Evolutionary conservation across 2,888 invertebrate species (phyloP).

Genomic region (Brachylomia viminalis): DNA sequence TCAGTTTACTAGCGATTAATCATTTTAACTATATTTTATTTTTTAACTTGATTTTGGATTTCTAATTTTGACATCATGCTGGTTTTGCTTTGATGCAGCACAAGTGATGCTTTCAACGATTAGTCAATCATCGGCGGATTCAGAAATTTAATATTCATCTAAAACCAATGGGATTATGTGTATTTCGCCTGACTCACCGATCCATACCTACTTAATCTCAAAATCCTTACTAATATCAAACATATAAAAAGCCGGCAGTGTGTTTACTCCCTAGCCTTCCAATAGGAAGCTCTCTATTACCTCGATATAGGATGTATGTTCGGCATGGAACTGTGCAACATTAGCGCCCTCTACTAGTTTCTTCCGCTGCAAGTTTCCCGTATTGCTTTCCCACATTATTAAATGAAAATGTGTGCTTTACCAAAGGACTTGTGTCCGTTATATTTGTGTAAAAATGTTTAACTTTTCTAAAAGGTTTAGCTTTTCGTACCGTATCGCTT

Average conservation of each 20-base stretch:
- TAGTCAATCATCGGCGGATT: no score
- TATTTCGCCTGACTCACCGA: no score
- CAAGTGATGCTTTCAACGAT: no score
- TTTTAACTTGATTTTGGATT: no score
- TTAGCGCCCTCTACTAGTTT: conserved; percentile 52
- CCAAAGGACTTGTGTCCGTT: conserved; percentile 24
- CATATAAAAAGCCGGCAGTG: not conserved
- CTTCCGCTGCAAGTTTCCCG: conserved; percentile 55
- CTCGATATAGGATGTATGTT: conserved; percentile 53
- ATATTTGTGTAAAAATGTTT: not conserved
- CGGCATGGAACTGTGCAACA: conserved; percentile 49
- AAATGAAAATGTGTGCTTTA: conserved; percentile 36
- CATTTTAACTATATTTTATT: no score
- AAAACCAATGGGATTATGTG: no score
- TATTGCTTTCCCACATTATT: conserved; percentile 56
- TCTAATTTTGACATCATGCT: no score
- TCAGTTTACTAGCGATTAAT: no score
- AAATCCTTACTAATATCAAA: no score
- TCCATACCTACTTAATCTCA: no score
- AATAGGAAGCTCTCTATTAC: conserved; percentile 68
- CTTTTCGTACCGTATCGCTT: not conserved
- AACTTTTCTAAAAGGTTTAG: conserved; percentile 3
- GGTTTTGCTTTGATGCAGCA: no score
- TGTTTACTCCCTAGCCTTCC: conserved; percentile 8
- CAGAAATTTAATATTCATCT: no score